Base-by-base conservation (phyloP, 2,797 vertebrate species). In the Oryzias sinensis region DNA sequence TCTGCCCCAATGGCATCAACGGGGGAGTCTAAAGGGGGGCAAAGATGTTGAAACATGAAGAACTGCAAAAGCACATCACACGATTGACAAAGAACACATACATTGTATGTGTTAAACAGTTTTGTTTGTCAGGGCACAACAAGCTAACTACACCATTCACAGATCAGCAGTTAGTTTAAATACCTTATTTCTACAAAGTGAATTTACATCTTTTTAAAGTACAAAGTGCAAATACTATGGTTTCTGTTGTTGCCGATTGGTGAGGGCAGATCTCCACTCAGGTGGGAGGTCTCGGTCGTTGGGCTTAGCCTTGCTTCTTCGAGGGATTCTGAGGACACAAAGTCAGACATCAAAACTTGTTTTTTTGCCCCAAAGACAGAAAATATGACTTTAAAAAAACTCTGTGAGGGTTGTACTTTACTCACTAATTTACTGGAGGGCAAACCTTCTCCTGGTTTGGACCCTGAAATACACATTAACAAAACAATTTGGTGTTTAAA, bases 191-290 rank as follows among this genome's bases (percentile, higher is more conserved):
- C 96, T 98, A 97, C 95, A 95, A 94, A 93, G 95, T 96, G 95
- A 96, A 96, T 96, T 96, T 96, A 98, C 95, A 96, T 95, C 33
- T 44, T 87, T 84, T 65, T 67, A 94, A 96, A 95, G 95, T 96
- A 98, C 95, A 98, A 96, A 98, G 97, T 97, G 96, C 96, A 97
- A 97, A 96, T 95, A 97, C 96, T 96, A 96, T 93, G 86, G 89
- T 87, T 91, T 92, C 91, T 89, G 87, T 86, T 81, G 54, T 93
- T 89, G 93, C 92, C 88, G 88, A 92, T 92, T 92, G 93, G 89
- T 93, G 90, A 93, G 89, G 92, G 89, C 83, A 74, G 73, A 79
- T 71, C 87, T 89, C 89, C 85, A 49, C 65, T 84, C 72, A 63
- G 75, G 83, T 83, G 76, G 64, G 49, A 74, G 62, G 68, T 77